Evolutionary conservation across 2,797 vertebrate species (phyloP).

Genomic region (Trematomus bernacchii): DNA sequence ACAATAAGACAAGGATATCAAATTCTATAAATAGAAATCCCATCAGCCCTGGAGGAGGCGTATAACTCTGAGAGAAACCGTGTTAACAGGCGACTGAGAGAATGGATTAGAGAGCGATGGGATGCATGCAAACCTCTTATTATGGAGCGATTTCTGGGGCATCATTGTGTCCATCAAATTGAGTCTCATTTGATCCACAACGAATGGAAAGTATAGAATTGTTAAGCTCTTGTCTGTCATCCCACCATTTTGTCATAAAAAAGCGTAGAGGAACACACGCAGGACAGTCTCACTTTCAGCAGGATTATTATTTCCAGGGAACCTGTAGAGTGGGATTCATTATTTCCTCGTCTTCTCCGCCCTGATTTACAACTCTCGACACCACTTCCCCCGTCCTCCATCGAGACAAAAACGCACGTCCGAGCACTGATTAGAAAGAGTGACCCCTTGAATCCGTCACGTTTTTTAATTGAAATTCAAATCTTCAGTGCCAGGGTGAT

Average conservation of each 20-base stretch:
- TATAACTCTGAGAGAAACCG: conserved; percentile 54
- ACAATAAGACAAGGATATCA: conserved; percentile 69
- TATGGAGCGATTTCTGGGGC: conserved; percentile 5
- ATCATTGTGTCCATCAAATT: conserved; percentile 21
- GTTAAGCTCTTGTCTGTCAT: conserved; percentile 22
- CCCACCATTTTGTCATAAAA: conserved; percentile 12
- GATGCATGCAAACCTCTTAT: conserved; percentile 10
- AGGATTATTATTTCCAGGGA: conserved; percentile 29
- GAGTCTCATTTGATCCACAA: conserved; percentile 19
- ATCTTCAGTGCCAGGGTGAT: conserved; percentile 50
- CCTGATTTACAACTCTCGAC: conserved; percentile 51
- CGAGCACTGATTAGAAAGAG: conserved; percentile 66
- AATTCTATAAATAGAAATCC: conserved; percentile 70
- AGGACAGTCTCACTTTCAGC: conserved; percentile 41
- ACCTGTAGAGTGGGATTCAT: conserved; percentile 38
- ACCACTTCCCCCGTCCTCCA: conserved; percentile 31
- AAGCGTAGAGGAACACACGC: conserved; percentile 22
- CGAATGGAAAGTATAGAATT: conserved; percentile 8
- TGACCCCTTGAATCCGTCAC: conserved; percentile 71
- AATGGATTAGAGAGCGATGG: conserved; percentile 57
- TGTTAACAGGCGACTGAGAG: conserved; percentile 62
- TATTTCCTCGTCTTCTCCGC: conserved; percentile 39
- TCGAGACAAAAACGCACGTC: conserved; percentile 41
- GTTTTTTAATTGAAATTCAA: conserved; percentile 78
- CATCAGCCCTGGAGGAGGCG: conserved; percentile 65